Base-by-base conservation (phyloP, 1,140 invertebrate species). In the Brachionus paranguensis region DNA sequence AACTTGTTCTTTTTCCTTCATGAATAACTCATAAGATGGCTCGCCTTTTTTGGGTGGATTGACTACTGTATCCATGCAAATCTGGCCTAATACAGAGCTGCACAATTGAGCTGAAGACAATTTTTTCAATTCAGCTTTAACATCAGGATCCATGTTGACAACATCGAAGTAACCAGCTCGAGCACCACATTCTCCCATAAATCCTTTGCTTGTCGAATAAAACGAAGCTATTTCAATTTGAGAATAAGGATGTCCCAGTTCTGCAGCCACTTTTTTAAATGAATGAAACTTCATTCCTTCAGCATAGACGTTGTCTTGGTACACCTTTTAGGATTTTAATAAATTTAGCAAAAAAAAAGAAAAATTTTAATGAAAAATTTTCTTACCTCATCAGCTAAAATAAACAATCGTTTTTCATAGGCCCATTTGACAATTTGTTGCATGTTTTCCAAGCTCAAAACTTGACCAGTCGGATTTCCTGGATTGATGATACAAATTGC, bases 401-500 rank as follows among this genome's bases (percentile, higher is more conserved):
- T 87, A 87, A 97, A 94, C 3, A 99, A 89, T 37, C 93, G 92
- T 86, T 96, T 92, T 86, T 94, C 92, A 78, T 96, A 91, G 0
- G 97, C 96, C 89, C 99, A 99, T 87, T 93, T 93, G 65, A 99
- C 94, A 74, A 99, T 93, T 72, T 94, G 91, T 87, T 95, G 92
- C 86, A 99, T 98, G 89, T 99, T 99, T 74, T 94, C 88, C 84
- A 92, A 91, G 0, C 94, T 92, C 7, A 99, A 90, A 6, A 99
- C 97, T 90, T 95, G 93, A 70, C 91, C 97, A 14, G 97, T 99
- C 4, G 97, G 97, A 90, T 99, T 99, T 45, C 97, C 97, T 2
- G 97, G 97, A 91, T 99, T 99, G 86, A 99, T 99, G 53, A 99
- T 93, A 24, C 97, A 95, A 68, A 99, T 90, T 0, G 93, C 96